Evolutionary conservation across 2,113 vertebrate genomes (phyloP).

Genomic region (Pterocles orientalis): DNA sequence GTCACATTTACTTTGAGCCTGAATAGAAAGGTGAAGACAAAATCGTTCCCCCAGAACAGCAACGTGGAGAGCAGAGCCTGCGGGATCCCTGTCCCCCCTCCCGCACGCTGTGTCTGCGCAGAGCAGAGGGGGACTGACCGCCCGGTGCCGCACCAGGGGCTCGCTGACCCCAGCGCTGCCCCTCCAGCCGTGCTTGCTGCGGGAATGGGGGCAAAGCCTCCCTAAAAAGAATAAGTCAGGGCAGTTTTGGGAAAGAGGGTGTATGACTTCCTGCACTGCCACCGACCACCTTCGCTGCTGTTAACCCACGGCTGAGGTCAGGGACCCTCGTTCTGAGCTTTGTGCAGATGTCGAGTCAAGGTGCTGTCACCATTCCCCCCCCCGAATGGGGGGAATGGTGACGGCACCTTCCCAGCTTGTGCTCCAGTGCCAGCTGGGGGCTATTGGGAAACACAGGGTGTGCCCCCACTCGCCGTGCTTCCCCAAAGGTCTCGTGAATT

Average conservation of each 20-base stretch:
- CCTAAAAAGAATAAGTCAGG: not conserved
- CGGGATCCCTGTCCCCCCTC: too few relatives aligned
- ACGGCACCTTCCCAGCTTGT: not conserved
- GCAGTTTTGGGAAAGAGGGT: not conserved
- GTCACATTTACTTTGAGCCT: not conserved
- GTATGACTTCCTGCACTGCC: not conserved
- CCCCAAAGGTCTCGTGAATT: not conserved
- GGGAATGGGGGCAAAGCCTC: not conserved
- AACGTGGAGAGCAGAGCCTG: too few relatives aligned
- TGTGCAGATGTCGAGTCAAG: too few relatives aligned
- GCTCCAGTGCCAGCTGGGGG: not conserved
- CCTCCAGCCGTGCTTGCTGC: not conserved
- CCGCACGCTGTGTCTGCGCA: accelerated
- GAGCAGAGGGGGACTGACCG: not conserved
- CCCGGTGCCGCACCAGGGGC: too few relatives aligned
- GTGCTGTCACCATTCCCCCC: too few relatives aligned
- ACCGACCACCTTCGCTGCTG: not conserved
- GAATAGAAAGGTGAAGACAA: not conserved
- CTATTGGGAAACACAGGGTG: not conserved
- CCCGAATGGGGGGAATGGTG: too few relatives aligned
- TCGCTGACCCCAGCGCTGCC: not conserved
- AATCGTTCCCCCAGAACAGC: not conserved
- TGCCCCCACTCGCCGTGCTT: accelerated
- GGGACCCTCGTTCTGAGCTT: not conserved
- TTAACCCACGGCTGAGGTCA: not conserved